Evolutionary conservation across 92 coral and sea anemone species (phyloP).

Genomic region (Epizoanthus illoricatus): DNA sequence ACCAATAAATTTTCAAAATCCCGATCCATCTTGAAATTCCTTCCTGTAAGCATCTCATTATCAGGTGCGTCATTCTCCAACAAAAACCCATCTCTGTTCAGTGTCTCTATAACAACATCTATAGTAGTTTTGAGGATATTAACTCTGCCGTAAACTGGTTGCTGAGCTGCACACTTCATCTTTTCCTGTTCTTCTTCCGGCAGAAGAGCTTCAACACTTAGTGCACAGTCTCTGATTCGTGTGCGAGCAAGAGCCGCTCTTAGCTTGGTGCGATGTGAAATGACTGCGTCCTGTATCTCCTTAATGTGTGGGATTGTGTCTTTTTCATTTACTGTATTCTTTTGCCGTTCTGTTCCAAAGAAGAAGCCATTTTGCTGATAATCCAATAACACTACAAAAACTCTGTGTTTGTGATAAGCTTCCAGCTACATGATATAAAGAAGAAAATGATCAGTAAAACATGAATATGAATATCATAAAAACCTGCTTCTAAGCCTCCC

Average conservation of each 20-base stretch:
- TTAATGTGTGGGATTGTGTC: conserved; percentile 76
- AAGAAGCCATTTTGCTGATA: conserved; percentile 97
- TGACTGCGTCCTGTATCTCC: conserved; percentile 85
- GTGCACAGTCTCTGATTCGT: conserved; percentile 92
- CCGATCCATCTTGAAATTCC: conserved; percentile 71
- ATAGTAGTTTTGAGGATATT: conserved; percentile 71
- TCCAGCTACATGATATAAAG: conserved; percentile 63
- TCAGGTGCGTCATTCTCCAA: conserved; percentile 57
- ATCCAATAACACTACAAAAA: conserved; percentile 86
- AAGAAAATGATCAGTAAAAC: not conserved
- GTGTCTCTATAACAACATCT: conserved; percentile 61
- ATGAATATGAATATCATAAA: not conserved
- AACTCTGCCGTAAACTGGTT: conserved; percentile 88
- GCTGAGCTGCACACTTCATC: conserved; percentile 79
- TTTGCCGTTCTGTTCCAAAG: conserved; percentile 80
- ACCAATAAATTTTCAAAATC: conserved; percentile 87
- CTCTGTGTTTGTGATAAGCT: conserved; percentile 89
- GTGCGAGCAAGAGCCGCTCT: conserved; percentile 95
- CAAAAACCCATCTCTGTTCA: conserved; percentile 69
- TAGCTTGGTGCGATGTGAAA: conserved; percentile 77
- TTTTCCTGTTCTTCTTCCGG: conserved; percentile 97
- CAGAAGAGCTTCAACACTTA: conserved; percentile 93
- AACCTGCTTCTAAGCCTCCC: no score
- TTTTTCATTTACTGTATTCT: conserved; percentile 54
- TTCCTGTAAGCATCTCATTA: conserved; percentile 55